Base-by-base conservation (phyloP, 2,888 invertebrate genomes). In the Heteromyza rotundicornis region DNA sequence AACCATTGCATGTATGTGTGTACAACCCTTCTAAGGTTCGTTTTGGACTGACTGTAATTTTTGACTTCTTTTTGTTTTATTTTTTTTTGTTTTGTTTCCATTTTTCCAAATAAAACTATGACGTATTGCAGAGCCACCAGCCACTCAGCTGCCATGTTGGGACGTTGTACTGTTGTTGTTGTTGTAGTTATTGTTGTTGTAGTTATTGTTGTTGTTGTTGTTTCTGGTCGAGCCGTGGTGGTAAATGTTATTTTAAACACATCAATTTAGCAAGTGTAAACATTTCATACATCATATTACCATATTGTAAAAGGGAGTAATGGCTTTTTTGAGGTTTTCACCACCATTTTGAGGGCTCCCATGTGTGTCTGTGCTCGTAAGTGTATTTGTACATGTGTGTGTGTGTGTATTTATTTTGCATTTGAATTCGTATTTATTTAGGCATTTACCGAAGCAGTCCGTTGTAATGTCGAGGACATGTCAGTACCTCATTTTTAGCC, bases 191-290 rank as follows among this genome's bases (percentile, higher is more conserved):
- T n/a, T n/a, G n/a, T n/a, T n/a, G n/a, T n/a, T n/a, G n/a, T n/a
- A n/a, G n/a, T n/a, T n/a, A n/a, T n/a, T n/a, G n/a, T n/a, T n/a
- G n/a, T n/a, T n/a, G n/a, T n/a, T n/a, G 14, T n/a, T n/a, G 40
- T 17, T 19, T 3, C 14, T 17, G 20, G 47, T 19, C 14, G 19
- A 47, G 14, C 14, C 20, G 20, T 20, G 20, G 35, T 47, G 36
- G 61, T 57, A 53, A 57, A 62, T 62, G 57, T 62, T 62, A 22
- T 57, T 62, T 62, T 62, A 62, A 62, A 62, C 53, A 57, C 57
- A 62, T 62, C 61, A 62, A 62, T 62, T 62, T 57, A 53, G 53
- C 49, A 53, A 53, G 57, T 62, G 61, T 62, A 62, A 62, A 62
- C 61, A 62, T 57, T 57, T 62, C 53, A 62, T 57, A 47, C 44